Percentiles rank a stretch among this genome's conserved stretches.
Conservation (phyloP, 2,888 invertebrate genomes). For the Ichneumoninae sp. region DNA sequence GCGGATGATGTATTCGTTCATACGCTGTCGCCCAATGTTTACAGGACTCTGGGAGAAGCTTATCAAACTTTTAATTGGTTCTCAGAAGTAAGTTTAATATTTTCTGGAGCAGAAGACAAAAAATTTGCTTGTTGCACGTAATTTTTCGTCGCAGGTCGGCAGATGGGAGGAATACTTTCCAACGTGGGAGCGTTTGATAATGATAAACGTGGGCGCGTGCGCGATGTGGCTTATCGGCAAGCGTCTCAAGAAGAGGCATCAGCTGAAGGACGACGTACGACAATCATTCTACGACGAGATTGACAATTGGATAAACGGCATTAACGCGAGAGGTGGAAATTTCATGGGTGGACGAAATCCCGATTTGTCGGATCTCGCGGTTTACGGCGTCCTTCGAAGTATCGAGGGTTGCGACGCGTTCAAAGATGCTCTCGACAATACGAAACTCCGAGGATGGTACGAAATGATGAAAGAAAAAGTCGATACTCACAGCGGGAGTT, state of each 20-base stretch:
- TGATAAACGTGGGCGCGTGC: conserved; percentile 96
- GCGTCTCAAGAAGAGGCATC: conserved; percentile 92
- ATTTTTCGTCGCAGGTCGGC: conserved; percentile 87
- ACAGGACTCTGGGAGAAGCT: conserved; percentile 93
- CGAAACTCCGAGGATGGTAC: conserved; percentile 93
- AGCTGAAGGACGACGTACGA: conserved; percentile 94
- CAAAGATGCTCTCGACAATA: conserved; percentile 90
- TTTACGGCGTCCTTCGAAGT: conserved; percentile 95
- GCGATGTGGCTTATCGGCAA: conserved; percentile 98
- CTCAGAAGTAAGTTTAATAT: conserved; percentile 86
- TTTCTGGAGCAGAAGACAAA: neutral
- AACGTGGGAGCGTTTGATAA: conserved; percentile 92
- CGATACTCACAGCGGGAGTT: conserved; percentile 86
- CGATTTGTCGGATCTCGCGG: conserved; percentile 96
- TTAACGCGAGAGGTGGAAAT: conserved; percentile 88
- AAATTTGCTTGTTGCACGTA: neutral
- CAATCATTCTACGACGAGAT: conserved; percentile 95
- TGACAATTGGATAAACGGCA: conserved; percentile 90
- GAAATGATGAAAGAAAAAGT: conserved; percentile 89
- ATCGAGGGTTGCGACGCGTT: conserved; percentile 97
- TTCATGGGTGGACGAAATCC: conserved; percentile 96
- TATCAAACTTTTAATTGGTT: conserved; percentile 97
- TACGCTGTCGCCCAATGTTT: conserved; percentile 98
- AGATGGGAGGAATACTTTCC: conserved; percentile 97
- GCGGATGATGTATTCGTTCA: conserved; percentile 96